Evolutionary conservation across 2,888 invertebrate genomes (phyloP), one percentile per base, ranked within the genome.

Genomic region (Scaptomyza caliginosa): DNA sequence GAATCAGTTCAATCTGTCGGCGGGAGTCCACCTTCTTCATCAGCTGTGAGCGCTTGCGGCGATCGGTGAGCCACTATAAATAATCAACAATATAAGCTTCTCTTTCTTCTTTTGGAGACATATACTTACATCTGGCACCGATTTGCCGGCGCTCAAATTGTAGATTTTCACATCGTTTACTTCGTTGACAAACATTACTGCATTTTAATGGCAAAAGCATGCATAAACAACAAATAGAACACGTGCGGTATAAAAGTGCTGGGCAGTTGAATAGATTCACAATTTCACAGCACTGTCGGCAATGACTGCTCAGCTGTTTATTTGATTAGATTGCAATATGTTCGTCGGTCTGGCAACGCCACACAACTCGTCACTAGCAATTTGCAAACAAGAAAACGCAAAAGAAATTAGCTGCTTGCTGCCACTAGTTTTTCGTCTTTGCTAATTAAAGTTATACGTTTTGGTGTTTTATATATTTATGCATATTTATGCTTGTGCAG

Each of bases 141-240:
- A 97, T 93, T 98, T 99, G 68, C 99, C 99, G 69, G 96, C 96
- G 91, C 98, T 99, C 39, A 99, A 93, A 93, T 99, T 99, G 90
- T 99, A 99, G 70, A 99, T 98, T 93, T 99, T 99, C 34, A 99
- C 95, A 92, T 98, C 96, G 92, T 99, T 99, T 57, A 97, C 95
- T 91, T 96, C 96, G 45, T 96, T 96, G 51, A 98, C 96, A 91
- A 98, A 97, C 98, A 98, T 98, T 50, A 62, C 63, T 57, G 80
- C 67, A 74, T 69, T 64, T 67, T 70, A 50, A 36, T 30, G 23
- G 4, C 11, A 34, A 51, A 57, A 40, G 38, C 67, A 38, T 32
- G 58, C 48, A 77, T 81, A 82, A 84, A 82, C 85, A 85, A 59
- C 34, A 48, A 57, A 34, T 10, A 30, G 26, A 71, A 63, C 81